Conservation (phyloP, 2,888 invertebrate genomes). For the Oscheius sp. region DNA sequence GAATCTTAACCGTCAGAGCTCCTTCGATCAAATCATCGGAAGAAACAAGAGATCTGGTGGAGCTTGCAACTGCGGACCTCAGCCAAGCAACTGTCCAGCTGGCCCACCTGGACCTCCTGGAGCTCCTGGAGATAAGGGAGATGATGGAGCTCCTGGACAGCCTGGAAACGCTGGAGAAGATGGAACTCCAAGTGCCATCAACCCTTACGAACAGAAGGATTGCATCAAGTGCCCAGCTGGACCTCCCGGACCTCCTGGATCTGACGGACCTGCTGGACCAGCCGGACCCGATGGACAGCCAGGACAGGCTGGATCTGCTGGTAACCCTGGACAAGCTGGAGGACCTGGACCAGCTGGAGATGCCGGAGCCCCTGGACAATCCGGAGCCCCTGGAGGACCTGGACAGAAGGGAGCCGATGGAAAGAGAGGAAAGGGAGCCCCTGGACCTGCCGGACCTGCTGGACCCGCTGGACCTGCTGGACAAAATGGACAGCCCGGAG, state of each 20-base stretch:
- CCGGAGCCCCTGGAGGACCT: constrained; percentile 46
- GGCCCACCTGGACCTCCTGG: constrained; percentile 60
- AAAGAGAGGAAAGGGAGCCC: constrained; percentile 53
- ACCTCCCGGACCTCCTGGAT: constrained; percentile 56
- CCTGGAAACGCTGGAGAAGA: constrained; percentile 47
- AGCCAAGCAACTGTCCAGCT: constrained; percentile 54
- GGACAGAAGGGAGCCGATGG: constrained; percentile 55
- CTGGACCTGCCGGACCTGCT: constrained; percentile 55
- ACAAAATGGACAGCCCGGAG: constrained; percentile 43
- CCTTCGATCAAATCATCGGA: constrained; percentile 42
- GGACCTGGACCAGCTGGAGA: constrained; percentile 48
- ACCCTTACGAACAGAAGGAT: constrained; percentile 42
- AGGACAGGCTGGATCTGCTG: constrained; percentile 51
- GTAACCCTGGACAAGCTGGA: constrained; percentile 51
- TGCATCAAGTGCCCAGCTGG: constrained; percentile 60
- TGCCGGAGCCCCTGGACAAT: constrained; percentile 48
- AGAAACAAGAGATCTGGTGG: constrained; percentile 53
- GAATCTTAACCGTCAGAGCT: constrained; percentile 32
- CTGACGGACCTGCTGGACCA: constrained; percentile 50
- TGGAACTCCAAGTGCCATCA: constrained; percentile 36
- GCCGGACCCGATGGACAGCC: constrained; percentile 53
- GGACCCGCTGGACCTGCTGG: constrained; percentile 58
- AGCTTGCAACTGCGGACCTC: constrained; percentile 52
- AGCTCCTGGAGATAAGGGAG: constrained; percentile 53
- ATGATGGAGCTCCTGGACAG: constrained; percentile 53